phyloP scores from a whole-genome alignment of 2,797 vertebrate species.

The Pseudochaenichthys georgianus region DNA sequence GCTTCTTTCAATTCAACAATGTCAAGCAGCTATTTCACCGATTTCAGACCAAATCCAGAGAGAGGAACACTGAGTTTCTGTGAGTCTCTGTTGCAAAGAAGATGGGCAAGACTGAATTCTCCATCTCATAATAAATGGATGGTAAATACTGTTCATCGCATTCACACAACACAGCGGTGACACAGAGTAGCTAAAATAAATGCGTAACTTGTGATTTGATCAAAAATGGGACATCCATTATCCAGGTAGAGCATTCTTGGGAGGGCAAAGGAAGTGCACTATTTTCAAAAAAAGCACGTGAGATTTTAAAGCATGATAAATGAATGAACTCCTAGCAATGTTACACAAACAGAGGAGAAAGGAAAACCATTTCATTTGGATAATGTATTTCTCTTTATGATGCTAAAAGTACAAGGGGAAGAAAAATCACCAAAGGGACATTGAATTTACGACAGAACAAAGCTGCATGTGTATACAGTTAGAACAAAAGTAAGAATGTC shows the following conservation, averaged over 20 bases:
- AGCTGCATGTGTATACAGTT: constrained; percentile 5
- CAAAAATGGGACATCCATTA: constrained; percentile 50
- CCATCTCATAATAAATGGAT: constrained; percentile 68
- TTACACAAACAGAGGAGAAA: constrained; percentile 3
- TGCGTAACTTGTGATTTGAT: constrained; percentile 52
- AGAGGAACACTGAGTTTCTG: constrained; percentile 16
- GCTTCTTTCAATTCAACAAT: constrained; percentile 29
- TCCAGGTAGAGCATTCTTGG: constrained; percentile 29
- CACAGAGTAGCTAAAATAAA: constrained; percentile 60
- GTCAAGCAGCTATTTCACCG: constrained; percentile 66
- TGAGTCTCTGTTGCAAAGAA: constrained; percentile 22
- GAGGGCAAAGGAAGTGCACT: not conserved
- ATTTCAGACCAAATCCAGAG: constrained; percentile 57
- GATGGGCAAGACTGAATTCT: constrained; percentile 49
- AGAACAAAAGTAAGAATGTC: not conserved
- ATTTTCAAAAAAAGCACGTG: constrained; percentile 29
- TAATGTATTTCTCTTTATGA: constrained; percentile 20
- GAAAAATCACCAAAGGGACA: not conserved
- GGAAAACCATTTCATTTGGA: constrained; percentile 16
- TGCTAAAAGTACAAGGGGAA: constrained; percentile 8
- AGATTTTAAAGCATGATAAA: constrained; percentile 34
- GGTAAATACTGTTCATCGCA: constrained; percentile 69
- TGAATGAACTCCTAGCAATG: constrained; percentile 15
- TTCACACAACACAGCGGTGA: constrained; percentile 50
- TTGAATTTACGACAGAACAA: not conserved